Percentiles rank a stretch among this genome's conserved stretches.
Evolutionary conservation across 2,797 vertebrate genomes (phyloP).

Genomic region (Chloroceryle inda): DNA sequence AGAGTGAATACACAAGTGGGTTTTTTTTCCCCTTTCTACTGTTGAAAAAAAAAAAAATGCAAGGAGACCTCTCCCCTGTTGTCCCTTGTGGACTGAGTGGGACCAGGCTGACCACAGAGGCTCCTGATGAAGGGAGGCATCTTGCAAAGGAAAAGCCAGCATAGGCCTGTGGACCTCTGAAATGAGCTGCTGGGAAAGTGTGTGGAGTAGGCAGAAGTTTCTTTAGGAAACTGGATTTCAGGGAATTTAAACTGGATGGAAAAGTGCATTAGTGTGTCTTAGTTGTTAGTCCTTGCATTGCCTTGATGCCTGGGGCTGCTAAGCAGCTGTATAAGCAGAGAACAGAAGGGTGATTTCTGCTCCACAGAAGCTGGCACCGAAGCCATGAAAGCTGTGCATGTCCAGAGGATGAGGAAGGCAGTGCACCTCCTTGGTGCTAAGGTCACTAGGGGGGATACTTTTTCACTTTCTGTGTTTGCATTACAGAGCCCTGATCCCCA

Average conservation of each 20-base stretch:
- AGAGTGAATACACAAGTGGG: neutral
- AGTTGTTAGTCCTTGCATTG: neutral
- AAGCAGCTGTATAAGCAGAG: neutral
- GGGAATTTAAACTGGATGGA: neutral
- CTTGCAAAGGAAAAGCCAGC: neutral
- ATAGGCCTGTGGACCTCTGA: neutral
- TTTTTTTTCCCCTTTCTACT: neutral
- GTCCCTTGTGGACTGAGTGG: neutral
- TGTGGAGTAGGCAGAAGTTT: neutral
- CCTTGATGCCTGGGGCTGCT: neutral
- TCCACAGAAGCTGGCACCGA: neutral
- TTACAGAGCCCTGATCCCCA: neutral
- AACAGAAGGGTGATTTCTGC: neutral
- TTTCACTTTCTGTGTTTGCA: neutral
- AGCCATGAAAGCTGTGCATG: neutral
- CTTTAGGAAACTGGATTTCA: neutral
- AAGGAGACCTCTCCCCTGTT: neutral
- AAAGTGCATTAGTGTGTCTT: neutral
- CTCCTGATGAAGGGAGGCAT: neutral
- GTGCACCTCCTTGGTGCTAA: rapidly evolving
- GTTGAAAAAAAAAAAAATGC: neutral
- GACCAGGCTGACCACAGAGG: neutral
- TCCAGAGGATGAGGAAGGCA: neutral
- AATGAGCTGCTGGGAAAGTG: neutral
- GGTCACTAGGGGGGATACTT: neutral